These are phyloP conservation scores for Brachypodius melanocephalos DNA, from an alignment of 2,113 vertebrate species.

Conservation along the genomic window DNA sequence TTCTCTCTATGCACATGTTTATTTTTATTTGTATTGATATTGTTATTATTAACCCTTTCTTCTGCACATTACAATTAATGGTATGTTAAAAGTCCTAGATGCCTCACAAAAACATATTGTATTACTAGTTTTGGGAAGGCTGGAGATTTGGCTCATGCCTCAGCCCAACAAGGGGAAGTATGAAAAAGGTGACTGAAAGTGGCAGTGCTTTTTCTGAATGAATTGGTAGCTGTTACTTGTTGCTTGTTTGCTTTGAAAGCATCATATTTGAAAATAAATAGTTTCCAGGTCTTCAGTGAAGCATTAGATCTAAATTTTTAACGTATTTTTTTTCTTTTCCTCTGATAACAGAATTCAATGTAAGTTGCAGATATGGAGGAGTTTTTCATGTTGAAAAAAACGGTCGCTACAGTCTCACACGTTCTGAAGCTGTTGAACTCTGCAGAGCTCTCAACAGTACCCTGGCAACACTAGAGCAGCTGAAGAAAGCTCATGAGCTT, in stretches of 20 bases:
- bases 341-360: constrained; percentile 66
- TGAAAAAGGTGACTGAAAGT: not conserved
- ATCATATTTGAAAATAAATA: not conserved
- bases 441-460: constrained; percentile 75
- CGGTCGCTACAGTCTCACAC: constrained; percentile 78
- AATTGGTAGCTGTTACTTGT: not conserved
- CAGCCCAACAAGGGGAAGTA: not conserved
- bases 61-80: not conserved
- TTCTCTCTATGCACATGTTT: rapidly evolving
- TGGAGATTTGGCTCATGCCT: not conserved
- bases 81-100: not conserved
- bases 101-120: not conserved
- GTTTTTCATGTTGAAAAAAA: constrained; percentile 86
- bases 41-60: not conserved
- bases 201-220: not conserved
- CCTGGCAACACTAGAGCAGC: constrained; percentile 76
- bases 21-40: not conserved
- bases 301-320: not conserved
- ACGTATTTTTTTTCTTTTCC: not conserved
- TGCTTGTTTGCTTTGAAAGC: not conserved
- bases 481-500: constrained; percentile 52
- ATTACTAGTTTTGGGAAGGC: not conserved
- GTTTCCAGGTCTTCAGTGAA: not conserved
- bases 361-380: constrained; percentile 80
- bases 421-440: constrained; percentile 64